Evolutionary conservation across 2,113 vertebrate species (phyloP).

Genomic region (Pleuronectes platessa): DNA sequence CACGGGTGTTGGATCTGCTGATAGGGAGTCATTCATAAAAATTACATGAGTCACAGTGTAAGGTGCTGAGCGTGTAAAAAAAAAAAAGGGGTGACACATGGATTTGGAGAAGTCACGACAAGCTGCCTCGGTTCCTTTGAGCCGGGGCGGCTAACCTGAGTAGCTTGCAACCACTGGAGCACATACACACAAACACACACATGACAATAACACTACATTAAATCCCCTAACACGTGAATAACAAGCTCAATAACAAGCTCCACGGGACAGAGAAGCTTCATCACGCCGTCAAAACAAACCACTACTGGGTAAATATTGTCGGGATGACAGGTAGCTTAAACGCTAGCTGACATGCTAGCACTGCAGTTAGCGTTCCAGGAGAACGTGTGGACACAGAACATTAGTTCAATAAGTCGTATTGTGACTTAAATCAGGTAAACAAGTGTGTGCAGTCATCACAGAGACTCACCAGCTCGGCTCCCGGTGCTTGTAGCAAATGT

Average conservation of each 20-base stretch:
- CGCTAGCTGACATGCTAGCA: constrained; percentile 35
- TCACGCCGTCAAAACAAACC: neutral
- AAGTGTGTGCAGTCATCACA: neutral
- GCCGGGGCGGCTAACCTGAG: constrained; percentile 1
- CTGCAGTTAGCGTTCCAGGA: neutral
- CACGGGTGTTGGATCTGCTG: neutral
- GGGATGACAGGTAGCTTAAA: constrained; percentile 6
- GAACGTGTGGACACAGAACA: neutral
- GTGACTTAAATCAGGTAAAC: neutral
- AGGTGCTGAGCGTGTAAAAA: constrained; percentile 2
- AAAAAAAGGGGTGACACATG: constrained; percentile 11
- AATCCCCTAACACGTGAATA: rapidly evolving
- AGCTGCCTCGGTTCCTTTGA: neutral
- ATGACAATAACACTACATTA: rapidly evolving
- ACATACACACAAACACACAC: too few relatives aligned
- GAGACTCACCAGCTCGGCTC: constrained; percentile 48
- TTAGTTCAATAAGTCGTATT: neutral
- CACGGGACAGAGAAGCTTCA: neutral
- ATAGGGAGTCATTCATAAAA: neutral
- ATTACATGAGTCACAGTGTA: neutral
- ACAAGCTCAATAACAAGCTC: neutral
- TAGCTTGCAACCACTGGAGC: constrained; percentile 17
- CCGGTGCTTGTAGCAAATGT: constrained; percentile 37
- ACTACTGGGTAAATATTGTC: constrained; percentile 1
- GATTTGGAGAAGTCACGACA: constrained; percentile 50